phyloP scores from a whole-genome alignment of 1,140 invertebrate genomes.

The Hyphantria cunea region DNA sequence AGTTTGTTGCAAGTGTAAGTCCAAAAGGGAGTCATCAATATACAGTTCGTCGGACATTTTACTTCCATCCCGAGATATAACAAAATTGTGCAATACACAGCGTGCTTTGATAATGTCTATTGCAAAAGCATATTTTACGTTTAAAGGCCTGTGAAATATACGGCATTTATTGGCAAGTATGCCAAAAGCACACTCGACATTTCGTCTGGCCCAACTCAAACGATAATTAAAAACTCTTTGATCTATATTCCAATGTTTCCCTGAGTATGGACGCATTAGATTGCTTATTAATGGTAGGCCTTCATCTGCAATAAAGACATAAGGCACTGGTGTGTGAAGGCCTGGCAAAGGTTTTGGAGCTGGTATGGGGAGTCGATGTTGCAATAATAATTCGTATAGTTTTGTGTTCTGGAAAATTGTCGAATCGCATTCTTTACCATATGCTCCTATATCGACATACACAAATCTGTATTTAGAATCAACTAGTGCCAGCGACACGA shows the following conservation, averaged over 20 bases:
- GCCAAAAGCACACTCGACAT: constrained; percentile 75
- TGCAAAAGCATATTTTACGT: constrained; percentile 37
- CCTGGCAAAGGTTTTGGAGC: constrained; percentile 31
- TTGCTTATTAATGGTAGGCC: constrained; percentile 71
- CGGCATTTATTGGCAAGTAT: constrained; percentile 63
- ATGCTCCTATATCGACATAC: no score
- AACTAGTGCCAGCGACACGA: no score
- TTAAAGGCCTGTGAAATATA: constrained; percentile 40
- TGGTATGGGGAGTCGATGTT: constrained; percentile 43
- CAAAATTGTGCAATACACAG: constrained; percentile 41
- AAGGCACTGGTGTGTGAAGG: constrained; percentile 38
- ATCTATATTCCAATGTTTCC: constrained; percentile 46
- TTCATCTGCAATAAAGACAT: constrained; percentile 70
- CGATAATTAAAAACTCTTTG: constrained; percentile 79
- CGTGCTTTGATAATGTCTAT: constrained; percentile 42
- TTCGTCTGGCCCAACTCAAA: constrained; percentile 60
- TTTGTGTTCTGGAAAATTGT: constrained; percentile 40
- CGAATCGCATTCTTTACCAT: no score
- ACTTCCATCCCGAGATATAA: constrained; percentile 36
- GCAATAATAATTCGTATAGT: constrained; percentile 45
- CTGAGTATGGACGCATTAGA: constrained; percentile 71
- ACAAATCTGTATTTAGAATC: no score
- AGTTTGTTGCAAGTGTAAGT: no score
- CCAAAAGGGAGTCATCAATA: constrained; percentile 33
- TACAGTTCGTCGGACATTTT: constrained; percentile 31